These are phyloP conservation scores for Xenopus petersii DNA, from an alignment of 2,797 vertebrate genomes.

Conservation along the genomic window DNA sequence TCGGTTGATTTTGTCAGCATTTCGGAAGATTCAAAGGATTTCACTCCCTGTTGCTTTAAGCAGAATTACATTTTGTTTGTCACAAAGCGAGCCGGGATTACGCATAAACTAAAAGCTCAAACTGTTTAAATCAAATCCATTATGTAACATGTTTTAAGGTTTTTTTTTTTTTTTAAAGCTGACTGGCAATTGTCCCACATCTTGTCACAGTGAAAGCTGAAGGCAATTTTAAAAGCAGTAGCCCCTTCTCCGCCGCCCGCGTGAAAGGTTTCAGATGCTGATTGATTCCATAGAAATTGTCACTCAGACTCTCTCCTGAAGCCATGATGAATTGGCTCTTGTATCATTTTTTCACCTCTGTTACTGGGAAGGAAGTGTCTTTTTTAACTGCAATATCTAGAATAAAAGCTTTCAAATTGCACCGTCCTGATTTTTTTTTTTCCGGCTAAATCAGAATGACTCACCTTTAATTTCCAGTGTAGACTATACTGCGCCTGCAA, in stretches of 20 bases:
- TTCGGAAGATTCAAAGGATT: constrained; percentile 10
- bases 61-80: constrained; percentile 11
- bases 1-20: not conserved
- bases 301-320: constrained; percentile 51
- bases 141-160: not conserved
- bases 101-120: not conserved
- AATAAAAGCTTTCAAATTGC: constrained; percentile 31
- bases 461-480: constrained; percentile 6
- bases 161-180: not conserved
- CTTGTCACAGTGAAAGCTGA: constrained; percentile 16
- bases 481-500: not conserved
- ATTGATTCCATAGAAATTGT: constrained; percentile 55
- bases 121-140: constrained; percentile 11
- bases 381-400: constrained; percentile 29
- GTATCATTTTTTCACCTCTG: constrained; percentile 22
- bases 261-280: constrained; percentile 42
- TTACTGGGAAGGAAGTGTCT: constrained; percentile 18
- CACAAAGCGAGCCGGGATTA: constrained; percentile 1
- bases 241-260: constrained; percentile 25
- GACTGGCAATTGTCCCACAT: constrained; percentile 22
- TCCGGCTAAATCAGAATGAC: not conserved
- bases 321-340: constrained; percentile 54
- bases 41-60: not conserved
- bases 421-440: constrained; percentile 6
- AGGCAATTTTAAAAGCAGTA: constrained; percentile 42